These are phyloP conservation scores for Scaptomyza hsui DNA, from an alignment of 1,140 invertebrate genomes.

Conservation along the genomic window DNA sequence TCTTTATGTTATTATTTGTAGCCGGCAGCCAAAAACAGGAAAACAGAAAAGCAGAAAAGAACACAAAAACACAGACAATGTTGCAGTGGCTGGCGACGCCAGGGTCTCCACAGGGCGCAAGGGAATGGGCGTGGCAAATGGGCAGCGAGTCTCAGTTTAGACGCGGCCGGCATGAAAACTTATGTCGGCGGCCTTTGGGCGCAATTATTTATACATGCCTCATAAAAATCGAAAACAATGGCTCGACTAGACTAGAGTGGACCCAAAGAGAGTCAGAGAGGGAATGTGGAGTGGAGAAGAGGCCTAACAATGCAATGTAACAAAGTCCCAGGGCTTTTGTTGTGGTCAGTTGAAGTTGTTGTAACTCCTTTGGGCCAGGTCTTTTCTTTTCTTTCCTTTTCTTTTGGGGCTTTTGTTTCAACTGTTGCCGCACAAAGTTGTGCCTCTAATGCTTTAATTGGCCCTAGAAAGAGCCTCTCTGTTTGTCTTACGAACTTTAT, in stretches of 20 bases:
- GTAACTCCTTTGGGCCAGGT: conserved; percentile 33
- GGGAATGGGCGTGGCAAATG: conserved; percentile 42
- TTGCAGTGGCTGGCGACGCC: conserved; percentile 26
- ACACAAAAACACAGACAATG: conserved; percentile 36
- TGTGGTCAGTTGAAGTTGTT: conserved; percentile 33
- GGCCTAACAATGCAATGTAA: conserved; percentile 62
- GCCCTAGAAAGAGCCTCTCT: conserved; percentile 26
- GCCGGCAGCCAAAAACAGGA: conserved; percentile 49
- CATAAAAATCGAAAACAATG: conserved; percentile 83
- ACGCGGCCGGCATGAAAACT: conserved; percentile 76
- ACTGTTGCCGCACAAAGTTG: conserved; percentile 42
- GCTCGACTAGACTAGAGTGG: conserved; percentile 26
- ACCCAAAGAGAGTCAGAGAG: background rate
- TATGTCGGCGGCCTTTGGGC: conserved; percentile 82
- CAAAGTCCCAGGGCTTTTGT: conserved; percentile 34
- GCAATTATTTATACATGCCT: conserved; percentile 83
- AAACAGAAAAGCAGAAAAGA: too few relatives aligned
- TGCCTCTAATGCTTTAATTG: conserved; percentile 32
- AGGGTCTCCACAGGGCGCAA: conserved; percentile 23
- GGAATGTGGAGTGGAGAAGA: background rate
- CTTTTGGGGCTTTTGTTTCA: conserved; percentile 50
- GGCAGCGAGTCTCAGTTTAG: conserved; percentile 55
- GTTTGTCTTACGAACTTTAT: conserved; percentile 23
- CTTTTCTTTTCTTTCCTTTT: conserved; percentile 36
- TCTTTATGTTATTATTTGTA: conserved; percentile 58